These are phyloP conservation scores for Cantharis rustica DNA, from an alignment of 2,888 invertebrate genomes.

Conservation along the genomic window DNA sequence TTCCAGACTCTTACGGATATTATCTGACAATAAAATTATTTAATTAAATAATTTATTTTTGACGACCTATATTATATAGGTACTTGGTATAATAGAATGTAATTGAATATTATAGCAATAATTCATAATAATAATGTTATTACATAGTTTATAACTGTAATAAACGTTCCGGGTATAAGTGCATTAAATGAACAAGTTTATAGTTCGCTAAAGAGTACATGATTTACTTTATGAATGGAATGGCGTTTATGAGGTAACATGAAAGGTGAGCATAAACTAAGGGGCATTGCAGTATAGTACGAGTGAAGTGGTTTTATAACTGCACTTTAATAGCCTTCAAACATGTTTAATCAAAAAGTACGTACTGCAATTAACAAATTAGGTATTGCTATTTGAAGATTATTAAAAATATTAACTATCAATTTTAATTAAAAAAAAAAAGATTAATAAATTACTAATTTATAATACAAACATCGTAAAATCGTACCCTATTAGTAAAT, in stretches of 20 bases:
- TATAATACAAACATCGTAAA: neutral
- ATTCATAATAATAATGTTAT: neutral
- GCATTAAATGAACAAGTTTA: constrained; percentile 18
- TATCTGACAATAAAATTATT: neutral
- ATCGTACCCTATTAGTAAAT: neutral
- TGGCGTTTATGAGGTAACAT: constrained; percentile 13
- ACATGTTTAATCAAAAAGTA: neutral
- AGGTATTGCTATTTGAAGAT: neutral
- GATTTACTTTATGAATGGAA: constrained; percentile 26
- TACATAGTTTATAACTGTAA: constrained; percentile 13
- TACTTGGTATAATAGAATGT: neutral
- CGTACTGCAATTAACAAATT: neutral
- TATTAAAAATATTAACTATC: neutral
- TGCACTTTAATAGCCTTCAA: neutral
- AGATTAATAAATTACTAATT: neutral
- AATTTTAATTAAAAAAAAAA: neutral
- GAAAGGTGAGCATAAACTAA: constrained; percentile 10
- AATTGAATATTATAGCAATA: neutral
- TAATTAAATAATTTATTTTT: neutral
- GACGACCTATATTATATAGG: neutral
- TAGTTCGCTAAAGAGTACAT: constrained; percentile 21
- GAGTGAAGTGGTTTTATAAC: neutral
- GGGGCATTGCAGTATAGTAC: neutral
- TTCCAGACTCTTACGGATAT: neutral
- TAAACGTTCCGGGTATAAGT: constrained; percentile 15